phyloP scores from a whole-genome alignment of 2,888 invertebrate genomes.

The Sinelater perroti region DNA sequence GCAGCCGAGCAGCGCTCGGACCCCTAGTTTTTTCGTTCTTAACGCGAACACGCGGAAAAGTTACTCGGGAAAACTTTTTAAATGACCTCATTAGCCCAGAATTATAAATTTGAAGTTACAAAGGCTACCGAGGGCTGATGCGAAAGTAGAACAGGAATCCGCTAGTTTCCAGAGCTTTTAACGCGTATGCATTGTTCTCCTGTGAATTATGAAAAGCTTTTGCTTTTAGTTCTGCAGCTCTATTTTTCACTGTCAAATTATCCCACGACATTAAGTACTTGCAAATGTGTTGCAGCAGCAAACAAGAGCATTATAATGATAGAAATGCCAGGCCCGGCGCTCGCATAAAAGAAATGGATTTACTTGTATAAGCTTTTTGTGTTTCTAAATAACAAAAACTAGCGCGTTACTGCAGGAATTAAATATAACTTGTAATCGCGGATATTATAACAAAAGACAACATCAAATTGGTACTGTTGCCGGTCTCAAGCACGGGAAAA shows the following conservation, averaged over 20 bases:
- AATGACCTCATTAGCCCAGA: slow-evolving; percentile 13
- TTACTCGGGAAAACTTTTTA: slow-evolving; percentile 5
- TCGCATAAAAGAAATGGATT: slow-evolving; percentile 12
- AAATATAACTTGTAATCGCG: too few species aligned
- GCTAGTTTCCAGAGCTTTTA: slow-evolving; percentile 22
- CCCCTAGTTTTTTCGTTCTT: background rate
- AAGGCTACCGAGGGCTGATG: slow-evolving; percentile 10
- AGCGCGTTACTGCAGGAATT: too few species aligned
- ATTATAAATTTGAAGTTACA: slow-evolving; percentile 18
- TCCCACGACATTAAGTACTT: slow-evolving; percentile 9
- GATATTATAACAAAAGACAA: too few species aligned
- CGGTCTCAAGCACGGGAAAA: too few species aligned
- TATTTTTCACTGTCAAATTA: slow-evolving; percentile 25
- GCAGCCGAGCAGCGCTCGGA: background rate
- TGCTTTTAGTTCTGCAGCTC: slow-evolving; percentile 19
- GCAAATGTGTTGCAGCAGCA: slow-evolving; percentile 10
- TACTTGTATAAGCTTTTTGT: slow-evolving; percentile 17
- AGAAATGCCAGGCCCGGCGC: background rate
- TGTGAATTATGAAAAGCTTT: slow-evolving; percentile 20
- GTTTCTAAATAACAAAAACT: too few species aligned
- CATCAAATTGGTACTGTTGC: too few species aligned
- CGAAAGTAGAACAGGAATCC: slow-evolving; percentile 22
- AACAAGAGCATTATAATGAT: background rate
- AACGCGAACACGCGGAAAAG: background rate
- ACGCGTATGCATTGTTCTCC: slow-evolving; percentile 19